Conservation (phyloP, 2,888 invertebrate species). For the Heliconius cydno region DNA sequence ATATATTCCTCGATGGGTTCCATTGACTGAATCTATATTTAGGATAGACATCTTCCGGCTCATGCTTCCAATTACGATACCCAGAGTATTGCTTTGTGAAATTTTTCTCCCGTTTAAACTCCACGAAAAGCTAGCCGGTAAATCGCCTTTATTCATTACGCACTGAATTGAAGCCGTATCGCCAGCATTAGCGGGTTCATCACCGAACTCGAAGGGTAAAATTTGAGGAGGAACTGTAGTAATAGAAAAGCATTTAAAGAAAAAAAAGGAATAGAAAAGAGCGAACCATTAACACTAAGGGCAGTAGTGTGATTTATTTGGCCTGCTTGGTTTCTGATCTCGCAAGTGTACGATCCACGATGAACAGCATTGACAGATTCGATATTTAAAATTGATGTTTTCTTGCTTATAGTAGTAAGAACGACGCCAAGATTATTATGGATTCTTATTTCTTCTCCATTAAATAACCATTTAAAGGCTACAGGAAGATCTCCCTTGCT, state of each 20-base stretch:
- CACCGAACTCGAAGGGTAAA: conserved; percentile 86
- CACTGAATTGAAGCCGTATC: conserved; percentile 89
- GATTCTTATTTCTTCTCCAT: conserved; percentile 76
- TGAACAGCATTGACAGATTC: conserved; percentile 85
- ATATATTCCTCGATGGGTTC: conserved; percentile 88
- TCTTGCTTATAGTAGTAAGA: conserved; percentile 84
- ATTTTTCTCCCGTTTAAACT: conserved; percentile 83
- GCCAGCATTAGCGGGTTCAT: conserved; percentile 88
- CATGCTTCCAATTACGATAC: conserved; percentile 85
- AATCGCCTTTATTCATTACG: conserved; percentile 90
- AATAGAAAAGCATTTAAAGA: conserved; percentile 60
- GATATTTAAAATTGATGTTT: conserved; percentile 86
- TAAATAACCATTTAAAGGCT: conserved; percentile 88
- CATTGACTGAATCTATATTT: conserved; percentile 87
- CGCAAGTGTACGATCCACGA: conserved; percentile 86
- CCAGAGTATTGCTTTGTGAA: conserved; percentile 79
- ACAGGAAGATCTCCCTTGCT: conserved; percentile 92
- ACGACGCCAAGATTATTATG: conserved; percentile 83
- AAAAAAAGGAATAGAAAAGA: conserved; percentile 49
- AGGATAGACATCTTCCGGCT: conserved; percentile 86
- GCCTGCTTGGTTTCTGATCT: conserved; percentile 85
- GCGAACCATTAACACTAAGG: conserved; percentile 85
- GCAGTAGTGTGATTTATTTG: conserved; percentile 83
- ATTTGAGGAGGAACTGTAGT: conserved; percentile 87
- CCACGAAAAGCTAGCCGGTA: conserved; percentile 90